Evolutionary conservation across 2,113 vertebrate genomes (phyloP).

Genomic region (Myrmophylax atrothorax): DNA sequence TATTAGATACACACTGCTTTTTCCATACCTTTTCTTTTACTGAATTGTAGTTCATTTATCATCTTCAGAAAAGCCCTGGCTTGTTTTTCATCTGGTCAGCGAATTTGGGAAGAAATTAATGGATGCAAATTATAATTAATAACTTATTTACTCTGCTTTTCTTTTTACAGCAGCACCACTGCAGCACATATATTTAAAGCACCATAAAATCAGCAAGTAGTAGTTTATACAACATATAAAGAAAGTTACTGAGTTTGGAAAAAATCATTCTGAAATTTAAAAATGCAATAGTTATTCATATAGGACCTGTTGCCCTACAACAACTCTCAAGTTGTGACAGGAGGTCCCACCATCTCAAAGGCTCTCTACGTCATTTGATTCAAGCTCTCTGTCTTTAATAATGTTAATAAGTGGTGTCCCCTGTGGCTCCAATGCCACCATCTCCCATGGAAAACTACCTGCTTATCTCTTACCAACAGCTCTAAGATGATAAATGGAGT

Average conservation of each 20-base stretch:
- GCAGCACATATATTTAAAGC: not conserved
- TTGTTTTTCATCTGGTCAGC: not conserved
- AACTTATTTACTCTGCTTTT: conserved; percentile 10
- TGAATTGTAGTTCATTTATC: not conserved
- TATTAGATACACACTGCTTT: not conserved
- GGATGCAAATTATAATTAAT: conserved; percentile 29
- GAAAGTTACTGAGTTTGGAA: not conserved
- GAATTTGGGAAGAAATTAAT: conserved; percentile 1
- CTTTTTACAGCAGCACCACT: not conserved
- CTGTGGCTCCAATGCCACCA: not conserved
- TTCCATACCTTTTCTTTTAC: not conserved
- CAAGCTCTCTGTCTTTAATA: not conserved
- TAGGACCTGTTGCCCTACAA: not conserved
- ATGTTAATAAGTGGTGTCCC: not conserved
- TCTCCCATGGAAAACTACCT: not conserved
- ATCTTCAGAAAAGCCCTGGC: not conserved
- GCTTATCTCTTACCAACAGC: not conserved
- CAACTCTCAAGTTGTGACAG: not conserved
- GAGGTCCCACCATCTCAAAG: not conserved
- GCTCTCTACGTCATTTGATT: not conserved
- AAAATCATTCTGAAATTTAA: not conserved
- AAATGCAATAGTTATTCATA: not conserved
- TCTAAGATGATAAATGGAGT: not conserved
- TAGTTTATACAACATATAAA: not conserved
- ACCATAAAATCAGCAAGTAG: not conserved